Evolutionary conservation across 2,888 invertebrate species (phyloP).

Genomic region (Nebria salina): DNA sequence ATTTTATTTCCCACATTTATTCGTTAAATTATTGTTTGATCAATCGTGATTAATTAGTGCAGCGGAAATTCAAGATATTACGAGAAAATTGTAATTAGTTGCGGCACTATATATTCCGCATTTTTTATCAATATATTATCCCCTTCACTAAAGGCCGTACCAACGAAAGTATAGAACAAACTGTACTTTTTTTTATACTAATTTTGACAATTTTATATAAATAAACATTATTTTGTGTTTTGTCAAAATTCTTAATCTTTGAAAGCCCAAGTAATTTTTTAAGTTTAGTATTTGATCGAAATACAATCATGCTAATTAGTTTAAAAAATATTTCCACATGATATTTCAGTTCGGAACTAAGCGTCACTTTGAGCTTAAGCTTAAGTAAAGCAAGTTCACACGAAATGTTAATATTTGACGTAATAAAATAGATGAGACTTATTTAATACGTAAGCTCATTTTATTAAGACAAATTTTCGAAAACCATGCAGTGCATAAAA

Average conservation of each 20-base stretch:
- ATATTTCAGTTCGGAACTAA: not conserved
- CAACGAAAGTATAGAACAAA: too few species aligned
- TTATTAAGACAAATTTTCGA: not conserved
- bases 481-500: constrained; percentile 20
- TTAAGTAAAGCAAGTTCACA: not conserved
- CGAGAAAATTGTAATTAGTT: too few species aligned
- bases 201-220: too few species aligned
- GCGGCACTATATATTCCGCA: too few species aligned
- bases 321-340: not conserved
- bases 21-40: too few species aligned
- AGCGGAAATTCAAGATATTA: too few species aligned
- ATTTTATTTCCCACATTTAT: too few species aligned
- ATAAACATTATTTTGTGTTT: too few species aligned
- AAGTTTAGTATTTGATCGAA: not conserved
- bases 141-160: too few species aligned
- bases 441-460: not conserved
- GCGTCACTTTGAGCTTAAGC: not conserved
- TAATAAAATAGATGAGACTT: not conserved
- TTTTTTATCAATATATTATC: too few species aligned
- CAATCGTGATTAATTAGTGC: too few species aligned
- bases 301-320: not conserved
- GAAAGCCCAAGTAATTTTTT: not conserved
- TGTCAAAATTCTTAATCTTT: not conserved
- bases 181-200: too few species aligned
- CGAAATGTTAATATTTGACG: not conserved